Conservation (phyloP, 2,888 invertebrate genomes). For the Zootermopsis nevadensis region DNA sequence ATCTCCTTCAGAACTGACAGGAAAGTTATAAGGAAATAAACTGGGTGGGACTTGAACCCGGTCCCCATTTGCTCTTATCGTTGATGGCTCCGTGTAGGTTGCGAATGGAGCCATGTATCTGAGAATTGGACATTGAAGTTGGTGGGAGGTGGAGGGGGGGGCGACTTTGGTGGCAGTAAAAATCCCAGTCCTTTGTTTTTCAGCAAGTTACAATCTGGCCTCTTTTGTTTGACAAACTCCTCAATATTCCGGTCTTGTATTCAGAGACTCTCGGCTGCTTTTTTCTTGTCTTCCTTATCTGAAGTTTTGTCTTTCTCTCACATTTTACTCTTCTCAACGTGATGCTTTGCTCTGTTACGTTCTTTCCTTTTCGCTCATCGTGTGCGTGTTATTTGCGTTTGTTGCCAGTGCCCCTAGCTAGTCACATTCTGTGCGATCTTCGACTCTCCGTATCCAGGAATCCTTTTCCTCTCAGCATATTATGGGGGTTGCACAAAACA, state of each 20-base stretch:
- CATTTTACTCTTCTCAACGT: neutral
- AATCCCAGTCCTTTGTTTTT: neutral
- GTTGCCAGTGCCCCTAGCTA: neutral
- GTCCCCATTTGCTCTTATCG: neutral
- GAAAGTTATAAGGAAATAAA: neutral
- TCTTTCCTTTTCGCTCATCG: neutral
- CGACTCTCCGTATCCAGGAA: neutral
- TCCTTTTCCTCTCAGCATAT: neutral
- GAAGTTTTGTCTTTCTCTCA: neutral
- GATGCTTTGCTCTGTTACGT: conserved; percentile 8
- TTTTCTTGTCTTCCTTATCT: neutral
- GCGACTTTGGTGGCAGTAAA: neutral
- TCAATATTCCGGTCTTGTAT: neutral
- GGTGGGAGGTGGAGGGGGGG: no score
- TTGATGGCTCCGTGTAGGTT: neutral
- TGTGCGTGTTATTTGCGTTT: neutral
- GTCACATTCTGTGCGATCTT: neutral
- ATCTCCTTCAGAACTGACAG: neutral
- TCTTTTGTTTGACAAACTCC: conserved; percentile 1
- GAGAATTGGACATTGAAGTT: neutral
- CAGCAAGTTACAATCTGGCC: conserved; percentile 13
- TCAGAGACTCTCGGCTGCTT: neutral
- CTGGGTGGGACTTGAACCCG: neutral
- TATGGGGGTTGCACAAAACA: neutral
- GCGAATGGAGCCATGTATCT: conserved; percentile 9